phyloP scores from a whole-genome alignment of 2,888 invertebrate species.

The Microctonus aethiopoides region DNA sequence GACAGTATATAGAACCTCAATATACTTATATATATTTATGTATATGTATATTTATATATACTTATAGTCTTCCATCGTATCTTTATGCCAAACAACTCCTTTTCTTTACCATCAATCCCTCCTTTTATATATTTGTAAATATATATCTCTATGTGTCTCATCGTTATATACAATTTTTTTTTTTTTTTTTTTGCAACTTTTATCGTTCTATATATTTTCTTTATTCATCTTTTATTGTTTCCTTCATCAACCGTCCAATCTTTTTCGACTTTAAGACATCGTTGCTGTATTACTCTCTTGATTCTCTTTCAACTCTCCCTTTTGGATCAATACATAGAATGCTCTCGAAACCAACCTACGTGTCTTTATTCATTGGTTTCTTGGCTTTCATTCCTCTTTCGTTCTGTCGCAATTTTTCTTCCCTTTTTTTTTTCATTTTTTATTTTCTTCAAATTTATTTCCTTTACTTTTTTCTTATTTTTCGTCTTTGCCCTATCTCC shows the following conservation, averaged over 20 bases:
- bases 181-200: background rate
- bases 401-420: background rate
- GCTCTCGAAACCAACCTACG: background rate
- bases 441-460: background rate
- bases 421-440: constrained; percentile 7
- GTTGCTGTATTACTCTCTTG: constrained; percentile 14
- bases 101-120: background rate
- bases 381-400: constrained; percentile 27
- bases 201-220: background rate
- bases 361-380: constrained; percentile 17
- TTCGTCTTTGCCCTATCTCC: background rate
- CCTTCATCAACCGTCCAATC: constrained; percentile 11
- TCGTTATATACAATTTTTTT: background rate
- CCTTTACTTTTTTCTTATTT: background rate
- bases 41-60: background rate
- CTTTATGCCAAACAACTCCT: constrained; percentile 6
- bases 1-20: constrained; percentile 2
- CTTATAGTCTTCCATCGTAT: background rate
- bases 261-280: constrained; percentile 27
- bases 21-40: background rate
- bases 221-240: constrained; percentile 16
- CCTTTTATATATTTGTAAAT: background rate
- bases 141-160: constrained; percentile 1
- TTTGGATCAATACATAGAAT: constrained; percentile 22
- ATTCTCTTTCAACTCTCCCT: background rate